These are phyloP conservation scores for Muntiacus muntjak DNA, from an alignment of 2,113 vertebrate genomes.

Conservation along the genomic window DNA sequence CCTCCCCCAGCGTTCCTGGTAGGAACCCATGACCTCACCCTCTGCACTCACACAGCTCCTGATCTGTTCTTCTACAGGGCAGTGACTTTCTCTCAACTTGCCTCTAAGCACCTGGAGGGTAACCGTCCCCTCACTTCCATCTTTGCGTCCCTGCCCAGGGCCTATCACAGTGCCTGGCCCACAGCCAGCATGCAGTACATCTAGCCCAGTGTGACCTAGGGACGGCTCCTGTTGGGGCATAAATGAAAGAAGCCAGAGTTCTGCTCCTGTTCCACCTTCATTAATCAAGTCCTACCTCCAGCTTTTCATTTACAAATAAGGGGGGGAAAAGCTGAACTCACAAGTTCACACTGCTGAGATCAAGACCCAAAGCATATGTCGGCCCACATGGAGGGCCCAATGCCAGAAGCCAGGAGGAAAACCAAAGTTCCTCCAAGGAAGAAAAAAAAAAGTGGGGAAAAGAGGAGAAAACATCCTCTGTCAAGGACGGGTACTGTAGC, in stretches of 20 bases:
- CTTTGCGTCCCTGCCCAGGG: not conserved
- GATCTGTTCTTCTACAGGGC: not conserved
- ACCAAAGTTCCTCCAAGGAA: constrained; percentile 18
- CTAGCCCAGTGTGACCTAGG: not conserved
- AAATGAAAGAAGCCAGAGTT: not conserved
- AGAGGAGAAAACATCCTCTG: not conserved
- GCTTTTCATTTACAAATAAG: constrained; percentile 42
- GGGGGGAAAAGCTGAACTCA: constrained; percentile 62
- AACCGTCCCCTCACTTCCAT: not conserved
- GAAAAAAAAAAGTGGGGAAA: not conserved
- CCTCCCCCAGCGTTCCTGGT: not conserved
- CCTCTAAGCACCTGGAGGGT: not conserved
- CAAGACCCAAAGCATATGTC: constrained; percentile 63
- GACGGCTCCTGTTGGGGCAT: not conserved
- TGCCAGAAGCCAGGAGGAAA: constrained; percentile 44
- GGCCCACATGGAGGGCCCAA: not conserved
- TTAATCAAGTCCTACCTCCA: constrained; percentile 65
- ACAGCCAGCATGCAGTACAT: not conserved
- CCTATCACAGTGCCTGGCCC: not conserved
- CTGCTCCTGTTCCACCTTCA: constrained; percentile 22
- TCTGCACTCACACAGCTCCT: not conserved
- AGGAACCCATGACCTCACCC: not conserved
- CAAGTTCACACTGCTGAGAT: constrained; percentile 51
- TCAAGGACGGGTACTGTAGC: not conserved
- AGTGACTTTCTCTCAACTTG: not conserved